Conservation (phyloP, 2,888 invertebrate species). For the Azorinus chamasolen region DNA sequence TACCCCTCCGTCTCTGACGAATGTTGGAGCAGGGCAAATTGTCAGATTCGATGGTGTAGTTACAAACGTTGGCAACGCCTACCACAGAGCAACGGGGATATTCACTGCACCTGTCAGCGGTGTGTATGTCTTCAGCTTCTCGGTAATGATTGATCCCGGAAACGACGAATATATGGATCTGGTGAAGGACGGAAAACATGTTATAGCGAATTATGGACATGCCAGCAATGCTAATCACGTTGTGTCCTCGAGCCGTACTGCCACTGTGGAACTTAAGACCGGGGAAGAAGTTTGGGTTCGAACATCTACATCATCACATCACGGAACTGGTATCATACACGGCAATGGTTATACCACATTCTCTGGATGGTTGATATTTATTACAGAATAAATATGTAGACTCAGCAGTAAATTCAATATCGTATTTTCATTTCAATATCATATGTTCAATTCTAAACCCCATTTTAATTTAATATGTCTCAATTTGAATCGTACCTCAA, state of each 20-base stretch:
- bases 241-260: constrained; percentile 12
- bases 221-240: not conserved
- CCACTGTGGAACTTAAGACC: constrained; percentile 1
- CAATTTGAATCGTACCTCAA: too few species aligned
- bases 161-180: constrained; percentile 15
- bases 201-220: constrained; percentile 24
- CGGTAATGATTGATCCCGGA: constrained; percentile 16
- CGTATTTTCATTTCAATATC: too few species aligned
- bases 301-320: not conserved
- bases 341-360: constrained; percentile 22
- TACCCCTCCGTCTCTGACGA: not conserved
- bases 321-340: constrained; percentile 19
- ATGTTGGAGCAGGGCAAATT: constrained; percentile 7
- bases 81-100: constrained; percentile 11
- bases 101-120: constrained; percentile 27
- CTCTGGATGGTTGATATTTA: constrained; percentile 7
- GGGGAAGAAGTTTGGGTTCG: constrained; percentile 21
- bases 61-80: constrained; percentile 20
- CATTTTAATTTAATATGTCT: too few species aligned
- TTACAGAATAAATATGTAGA: too few species aligned
- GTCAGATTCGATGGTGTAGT: constrained; percentile 16
- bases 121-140: constrained; percentile 12
- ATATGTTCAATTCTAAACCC: too few species aligned
- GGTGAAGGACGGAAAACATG: constrained; percentile 12
- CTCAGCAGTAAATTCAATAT: too few species aligned